A percentile compares a stretch with the other conserved stretches of the same genome.
Conservation (phyloP, 1,140 invertebrate species). For the Ptiloglossa arizonensis region DNA sequence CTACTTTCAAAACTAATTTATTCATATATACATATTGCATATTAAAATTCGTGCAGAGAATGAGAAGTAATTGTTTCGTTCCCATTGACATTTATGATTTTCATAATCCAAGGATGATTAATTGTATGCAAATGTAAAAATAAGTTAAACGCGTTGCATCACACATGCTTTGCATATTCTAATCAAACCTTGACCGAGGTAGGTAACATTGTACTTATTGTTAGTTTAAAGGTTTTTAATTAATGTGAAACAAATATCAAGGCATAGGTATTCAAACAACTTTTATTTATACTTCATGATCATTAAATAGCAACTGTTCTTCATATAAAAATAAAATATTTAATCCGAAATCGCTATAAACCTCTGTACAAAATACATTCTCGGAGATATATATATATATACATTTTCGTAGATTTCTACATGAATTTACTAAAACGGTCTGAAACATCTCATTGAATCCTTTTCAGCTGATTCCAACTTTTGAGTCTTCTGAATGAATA, state of each 20-base stretch:
- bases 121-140: background rate
- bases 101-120: background rate
- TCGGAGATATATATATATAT: slow-evolving; percentile 43
- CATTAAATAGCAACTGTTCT: slow-evolving; percentile 27
- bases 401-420: slow-evolving; percentile 28
- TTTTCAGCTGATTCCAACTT: slow-evolving; percentile 72
- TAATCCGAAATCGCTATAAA: background rate
- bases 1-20: background rate
- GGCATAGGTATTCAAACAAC: background rate
- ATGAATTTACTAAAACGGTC: slow-evolving; percentile 25
- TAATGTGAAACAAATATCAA: too few relatives aligned
- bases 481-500: slow-evolving; percentile 67
- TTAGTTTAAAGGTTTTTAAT: background rate
- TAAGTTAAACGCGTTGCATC: background rate
- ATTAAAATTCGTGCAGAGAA: background rate
- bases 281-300: background rate
- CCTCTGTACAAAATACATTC: slow-evolving; percentile 41
- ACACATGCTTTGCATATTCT: too few relatives aligned
- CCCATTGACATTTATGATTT: background rate
- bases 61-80: background rate
- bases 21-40: background rate
- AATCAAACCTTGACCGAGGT: background rate
- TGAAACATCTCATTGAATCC: background rate
- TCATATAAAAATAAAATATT: slow-evolving; percentile 42
- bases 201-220: background rate